Evolutionary conservation across 2,888 invertebrate genomes (phyloP).

Genomic region (Xestia ashworthii): DNA sequence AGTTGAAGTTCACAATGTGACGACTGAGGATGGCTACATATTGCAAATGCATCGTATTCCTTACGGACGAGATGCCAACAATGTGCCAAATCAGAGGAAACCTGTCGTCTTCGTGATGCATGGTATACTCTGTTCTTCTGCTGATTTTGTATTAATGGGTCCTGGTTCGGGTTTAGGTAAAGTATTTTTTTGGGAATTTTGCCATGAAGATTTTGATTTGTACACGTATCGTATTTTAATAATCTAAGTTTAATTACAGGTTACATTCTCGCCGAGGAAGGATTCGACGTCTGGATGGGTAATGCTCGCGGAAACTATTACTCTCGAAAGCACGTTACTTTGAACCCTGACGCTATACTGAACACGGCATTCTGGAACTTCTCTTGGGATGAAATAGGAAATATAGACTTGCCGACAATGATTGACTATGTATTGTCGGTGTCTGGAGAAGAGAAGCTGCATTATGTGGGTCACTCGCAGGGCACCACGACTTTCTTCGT

Average conservation of each 20-base stretch:
- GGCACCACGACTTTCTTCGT: constrained; percentile 92
- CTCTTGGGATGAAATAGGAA: constrained; percentile 96
- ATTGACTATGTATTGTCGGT: constrained; percentile 92
- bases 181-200: neutral
- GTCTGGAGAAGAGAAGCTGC: constrained; percentile 91
- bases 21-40: constrained; percentile 95
- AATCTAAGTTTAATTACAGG: constrained; percentile 69
- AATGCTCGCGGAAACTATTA: constrained; percentile 94
- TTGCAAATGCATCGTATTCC: constrained; percentile 94
- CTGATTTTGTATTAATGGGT: constrained; percentile 93
- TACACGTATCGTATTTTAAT: neutral
- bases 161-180: constrained; percentile 92
- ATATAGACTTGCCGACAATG: constrained; percentile 94
- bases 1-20: constrained; percentile 91
- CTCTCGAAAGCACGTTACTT: constrained; percentile 89
- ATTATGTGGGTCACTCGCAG: constrained; percentile 96
- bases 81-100: constrained; percentile 81
- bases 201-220: neutral
- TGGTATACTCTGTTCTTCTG: constrained; percentile 94
- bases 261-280: constrained; percentile 92
- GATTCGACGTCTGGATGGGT: constrained; percentile 95
- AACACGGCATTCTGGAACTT: constrained; percentile 92
- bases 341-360: constrained; percentile 79
- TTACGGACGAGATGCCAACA: constrained; percentile 85
- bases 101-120: constrained; percentile 92